Evolutionary conservation across 1,140 invertebrate species (phyloP).

Genomic region (Grapholita molesta): DNA sequence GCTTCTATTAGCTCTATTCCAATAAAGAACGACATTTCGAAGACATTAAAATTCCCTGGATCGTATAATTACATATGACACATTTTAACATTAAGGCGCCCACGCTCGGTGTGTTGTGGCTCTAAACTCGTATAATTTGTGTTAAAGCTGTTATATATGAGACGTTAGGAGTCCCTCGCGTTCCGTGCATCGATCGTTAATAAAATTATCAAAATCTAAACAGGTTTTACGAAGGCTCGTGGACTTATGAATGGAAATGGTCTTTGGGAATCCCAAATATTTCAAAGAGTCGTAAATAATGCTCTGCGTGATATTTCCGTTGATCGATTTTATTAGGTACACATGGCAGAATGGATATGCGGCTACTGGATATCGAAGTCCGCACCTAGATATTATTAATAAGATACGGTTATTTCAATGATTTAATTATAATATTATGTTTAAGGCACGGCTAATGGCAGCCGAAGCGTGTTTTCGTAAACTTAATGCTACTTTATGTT

Average conservation of each 20-base stretch:
- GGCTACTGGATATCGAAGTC: conserved; percentile 62
- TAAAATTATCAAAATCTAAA: conserved; percentile 78
- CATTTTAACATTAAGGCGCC: conserved; percentile 74
- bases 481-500: not conserved
- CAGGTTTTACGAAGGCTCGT: conserved; percentile 70
- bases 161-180: conserved; percentile 62
- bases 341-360: conserved; percentile 43
- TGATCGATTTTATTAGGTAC: conserved; percentile 59
- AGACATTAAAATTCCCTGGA: conserved; percentile 71
- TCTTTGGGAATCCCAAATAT: conserved; percentile 73
- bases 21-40: conserved; percentile 70
- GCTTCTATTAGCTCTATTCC: conserved; percentile 53
- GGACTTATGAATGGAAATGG: conserved; percentile 75
- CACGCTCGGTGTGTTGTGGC: conserved; percentile 69
- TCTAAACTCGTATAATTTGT: conserved; percentile 76
- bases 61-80: conserved; percentile 75
- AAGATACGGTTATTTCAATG: conserved; percentile 34
- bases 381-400: conserved; percentile 29
- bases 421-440: conserved; percentile 41
- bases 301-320: conserved; percentile 73
- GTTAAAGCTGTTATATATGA: conserved; percentile 77
- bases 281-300: conserved; percentile 73
- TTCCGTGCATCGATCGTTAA: conserved; percentile 70
- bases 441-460: conserved; percentile 21
- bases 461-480: conserved; percentile 5